Base-by-base conservation (phyloP, 2,888 invertebrate genomes). In the Caradrina clavipalpis region DNA sequence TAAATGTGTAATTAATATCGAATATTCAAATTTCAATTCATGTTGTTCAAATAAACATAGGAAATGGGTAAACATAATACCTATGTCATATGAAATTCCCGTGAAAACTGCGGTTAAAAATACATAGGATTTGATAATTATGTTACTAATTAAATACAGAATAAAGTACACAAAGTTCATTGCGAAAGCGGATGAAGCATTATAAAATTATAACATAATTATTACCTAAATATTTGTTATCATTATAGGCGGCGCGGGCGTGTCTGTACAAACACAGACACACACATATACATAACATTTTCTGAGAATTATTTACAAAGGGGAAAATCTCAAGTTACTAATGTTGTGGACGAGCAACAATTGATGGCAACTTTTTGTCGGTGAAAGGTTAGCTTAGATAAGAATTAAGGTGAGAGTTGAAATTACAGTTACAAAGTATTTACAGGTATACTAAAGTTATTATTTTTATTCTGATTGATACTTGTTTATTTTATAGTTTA, bases 151-250 rank as follows among this genome's bases (percentile, higher is more conserved):
- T 21, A 1, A 21, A 47, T 0, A 10, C 3, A n/a, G 47, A 64
- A 64, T 15, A 21, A 35, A 13, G 7, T 21, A 26, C 21, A 35
- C 7, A 64, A 63, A 64, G 35, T 10, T 3, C 4, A 63, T 35
- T 21, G 21, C 13, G 3, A 35, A 45, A 19, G 17, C 47, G 31
- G 7, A 15, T 22, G 22, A 35, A 17, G 22, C 10, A 31, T 5
- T 35, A n/a, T 13, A 21, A 21, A 13, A 63, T 63, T 63, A 63
- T 47, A n/a, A 10, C 5, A 19, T 31, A 15, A 62, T 47, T 47
- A n/a, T 21, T 15, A 49, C 0, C 1, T 22, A 64, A 6, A 11
- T 35, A 35, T 35, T 8, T 31, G 7, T 31, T 22, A 49, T 22
- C n/a, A 49, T 49, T 49, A 51, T 6, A 64, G 21, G 0, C 8